These are phyloP conservation scores for rat (Rattus norvegicus) DNA, from an alignment of 2,113 vertebrate species.

Conservation along the genomic window GRCr8 NC_086019.1:144957501-144958000, in stretches of 20 bases:
- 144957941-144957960: neutral
- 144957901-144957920: neutral
- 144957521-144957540: too few species aligned
- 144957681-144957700: neutral
- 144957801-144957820: constrained; percentile 4
- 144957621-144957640: too few species aligned
- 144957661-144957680: too few species aligned
- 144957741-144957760: neutral
- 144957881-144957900: neutral
- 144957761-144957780: neutral
- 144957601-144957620: too few species aligned
- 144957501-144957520: too few species aligned
- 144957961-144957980: neutral
- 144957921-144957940: neutral
- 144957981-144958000: neutral
- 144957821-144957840: neutral
- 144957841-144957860: neutral
- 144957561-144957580: too few species aligned
- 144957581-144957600: too few species aligned
- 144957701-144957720: neutral
- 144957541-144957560: too few species aligned
- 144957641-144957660: too few species aligned
- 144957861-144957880: neutral
- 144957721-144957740: constrained; percentile 1
- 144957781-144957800: neutral